Percentiles rank a stretch among this genome's conserved stretches.
These are phyloP conservation scores for Poecile montanus DNA, from an alignment of 2,797 vertebrate species.

Conservation along the genomic window DNA sequence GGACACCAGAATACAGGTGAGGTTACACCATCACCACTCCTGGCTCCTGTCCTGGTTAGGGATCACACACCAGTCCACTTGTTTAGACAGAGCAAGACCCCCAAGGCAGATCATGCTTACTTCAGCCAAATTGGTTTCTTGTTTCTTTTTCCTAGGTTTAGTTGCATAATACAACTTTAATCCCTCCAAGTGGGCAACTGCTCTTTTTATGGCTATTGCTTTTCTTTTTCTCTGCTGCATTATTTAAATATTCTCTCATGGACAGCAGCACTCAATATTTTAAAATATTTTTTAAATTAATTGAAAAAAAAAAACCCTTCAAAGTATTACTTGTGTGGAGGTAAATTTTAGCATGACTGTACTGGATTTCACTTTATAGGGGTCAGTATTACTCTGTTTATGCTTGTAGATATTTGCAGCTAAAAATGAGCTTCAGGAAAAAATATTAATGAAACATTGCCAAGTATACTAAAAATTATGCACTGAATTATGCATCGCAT, in stretches of 20 bases:
- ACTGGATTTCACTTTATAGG: background rate
- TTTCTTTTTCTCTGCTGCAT: background rate
- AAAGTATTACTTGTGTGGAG: background rate
- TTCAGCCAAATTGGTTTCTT: background rate
- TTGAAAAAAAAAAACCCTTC: background rate
- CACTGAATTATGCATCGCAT: background rate
- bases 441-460: background rate
- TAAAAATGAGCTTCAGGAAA: background rate
- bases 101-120: background rate
- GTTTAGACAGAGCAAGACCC: background rate
- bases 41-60: background rate
- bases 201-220: background rate
- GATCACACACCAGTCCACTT: background rate
- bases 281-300: too few species aligned
- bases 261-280: background rate
- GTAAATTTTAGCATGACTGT: background rate
- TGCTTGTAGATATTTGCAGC: background rate
- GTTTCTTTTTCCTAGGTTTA: background rate
- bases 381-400: background rate
- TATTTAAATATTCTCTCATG: slow-evolving; percentile 14
- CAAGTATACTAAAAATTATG: background rate
- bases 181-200: background rate
- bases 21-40: background rate
- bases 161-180: background rate
- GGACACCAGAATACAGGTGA: background rate